phyloP scores from a whole-genome alignment of 1,140 invertebrate species.

The Ceratitis capitata region DNA sequence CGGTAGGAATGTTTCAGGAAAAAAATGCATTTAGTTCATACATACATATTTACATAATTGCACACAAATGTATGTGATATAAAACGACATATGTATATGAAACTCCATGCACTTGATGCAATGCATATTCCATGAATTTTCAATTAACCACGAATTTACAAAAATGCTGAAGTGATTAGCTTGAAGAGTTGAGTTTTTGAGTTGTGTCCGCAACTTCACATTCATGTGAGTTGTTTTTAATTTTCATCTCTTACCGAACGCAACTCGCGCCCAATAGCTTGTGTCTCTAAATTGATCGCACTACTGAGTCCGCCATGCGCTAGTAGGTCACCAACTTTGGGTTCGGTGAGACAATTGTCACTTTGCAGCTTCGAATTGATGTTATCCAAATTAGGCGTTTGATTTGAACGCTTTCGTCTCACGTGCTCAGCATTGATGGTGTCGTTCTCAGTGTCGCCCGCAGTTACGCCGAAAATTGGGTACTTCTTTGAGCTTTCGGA shows the following conservation, averaged over 20 bases:
- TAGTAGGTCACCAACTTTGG: conserved; percentile 46
- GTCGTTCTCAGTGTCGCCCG: not conserved
- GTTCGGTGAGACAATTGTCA: conserved; percentile 53
- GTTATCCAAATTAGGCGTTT: not conserved
- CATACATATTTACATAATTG: not conserved
- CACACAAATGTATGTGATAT: not conserved
- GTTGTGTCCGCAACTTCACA: not conserved
- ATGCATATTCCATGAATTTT: not conserved
- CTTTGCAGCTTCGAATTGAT: conserved; percentile 7
- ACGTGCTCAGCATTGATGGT: conserved; percentile 1
- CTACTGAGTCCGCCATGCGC: conserved; percentile 37
- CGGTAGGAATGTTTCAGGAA: conserved; percentile 10
- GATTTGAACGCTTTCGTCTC: not conserved
- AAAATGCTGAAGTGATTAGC: not conserved
- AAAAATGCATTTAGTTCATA: not conserved
- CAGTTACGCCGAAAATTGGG: not conserved
- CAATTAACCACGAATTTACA: not conserved
- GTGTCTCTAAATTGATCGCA: conserved; percentile 46
- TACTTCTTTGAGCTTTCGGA: not conserved
- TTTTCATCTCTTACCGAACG: conserved; percentile 48
- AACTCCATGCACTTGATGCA: not conserved
- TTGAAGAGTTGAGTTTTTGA: not conserved
- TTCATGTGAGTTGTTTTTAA: not conserved
- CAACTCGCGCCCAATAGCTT: conserved; percentile 57
- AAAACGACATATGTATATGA: not conserved